Evolutionary conservation across 23 tunicate genomes (phyloP).

Genomic region (Styela clava): DNA sequence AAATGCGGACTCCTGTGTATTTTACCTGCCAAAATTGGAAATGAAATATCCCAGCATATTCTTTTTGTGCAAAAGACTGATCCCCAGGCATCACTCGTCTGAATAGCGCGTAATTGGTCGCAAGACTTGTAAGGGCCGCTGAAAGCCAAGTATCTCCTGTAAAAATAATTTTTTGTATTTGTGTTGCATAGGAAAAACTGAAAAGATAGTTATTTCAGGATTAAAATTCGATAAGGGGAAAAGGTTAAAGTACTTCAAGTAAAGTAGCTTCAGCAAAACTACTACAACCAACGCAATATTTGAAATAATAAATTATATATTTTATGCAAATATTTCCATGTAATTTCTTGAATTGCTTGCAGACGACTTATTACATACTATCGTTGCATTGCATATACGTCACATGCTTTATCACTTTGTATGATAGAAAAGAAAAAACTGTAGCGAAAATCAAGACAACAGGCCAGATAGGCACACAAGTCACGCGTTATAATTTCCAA

Average conservation of each 20-base stretch:
- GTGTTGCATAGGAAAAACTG: not conserved
- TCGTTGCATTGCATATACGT: too few species aligned
- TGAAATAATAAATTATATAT: too few species aligned
- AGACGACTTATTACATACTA: too few species aligned
- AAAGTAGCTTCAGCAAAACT: not conserved
- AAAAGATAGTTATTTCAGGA: not conserved
- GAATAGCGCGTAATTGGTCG: conserved; percentile 4
- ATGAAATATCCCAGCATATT: not conserved
- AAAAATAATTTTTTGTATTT: not conserved
- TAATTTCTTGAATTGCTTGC: too few species aligned
- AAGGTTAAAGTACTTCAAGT: not conserved
- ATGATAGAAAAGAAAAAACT: too few species aligned
- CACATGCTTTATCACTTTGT: too few species aligned
- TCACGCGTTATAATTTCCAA: not conserved
- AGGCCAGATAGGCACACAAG: too few species aligned
- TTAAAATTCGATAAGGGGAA: not conserved
- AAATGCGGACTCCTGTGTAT: not conserved
- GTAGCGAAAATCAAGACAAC: too few species aligned
- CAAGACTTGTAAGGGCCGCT: not conserved
- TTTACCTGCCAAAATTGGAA: conserved; percentile 8
- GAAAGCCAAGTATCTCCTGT: conserved; percentile 16
- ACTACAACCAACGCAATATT: not conserved
- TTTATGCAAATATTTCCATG: too few species aligned
- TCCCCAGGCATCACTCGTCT: not conserved
- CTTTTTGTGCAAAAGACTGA: not conserved